Conservation (phyloP, 2,113 vertebrate species). For the Nothocercus julius region DNA sequence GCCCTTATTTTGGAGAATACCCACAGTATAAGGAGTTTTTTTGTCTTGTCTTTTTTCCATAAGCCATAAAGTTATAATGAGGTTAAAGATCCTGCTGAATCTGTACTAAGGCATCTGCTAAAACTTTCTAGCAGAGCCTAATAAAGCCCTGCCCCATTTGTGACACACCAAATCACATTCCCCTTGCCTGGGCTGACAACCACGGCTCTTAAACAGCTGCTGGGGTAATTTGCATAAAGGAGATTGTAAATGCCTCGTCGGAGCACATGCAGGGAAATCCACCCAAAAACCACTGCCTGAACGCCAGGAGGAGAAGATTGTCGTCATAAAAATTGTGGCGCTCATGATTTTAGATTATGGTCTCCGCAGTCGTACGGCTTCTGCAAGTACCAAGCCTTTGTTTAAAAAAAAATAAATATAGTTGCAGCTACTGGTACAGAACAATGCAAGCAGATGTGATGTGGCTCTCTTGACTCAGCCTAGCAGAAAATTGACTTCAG, state of each 20-base stretch:
- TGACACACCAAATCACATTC: slow-evolving; percentile 72
- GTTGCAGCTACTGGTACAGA: slow-evolving; percentile 49
- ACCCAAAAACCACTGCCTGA: slow-evolving; percentile 72
- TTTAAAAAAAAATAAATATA: not conserved
- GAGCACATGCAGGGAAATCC: slow-evolving; percentile 66
- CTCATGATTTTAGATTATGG: slow-evolving; percentile 72
- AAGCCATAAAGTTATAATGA: slow-evolving; percentile 50
- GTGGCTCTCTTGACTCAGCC: slow-evolving; percentile 43
- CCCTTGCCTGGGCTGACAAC: slow-evolving; percentile 71
- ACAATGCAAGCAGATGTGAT: slow-evolving; percentile 49
- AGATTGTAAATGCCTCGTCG: slow-evolving; percentile 72
- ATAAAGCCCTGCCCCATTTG: slow-evolving; percentile 73
- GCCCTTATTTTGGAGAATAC: not conserved
- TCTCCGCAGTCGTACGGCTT: slow-evolving; percentile 66
- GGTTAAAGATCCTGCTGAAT: slow-evolving; percentile 53
- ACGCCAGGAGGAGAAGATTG: slow-evolving; percentile 72
- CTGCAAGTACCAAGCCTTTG: slow-evolving; percentile 54
- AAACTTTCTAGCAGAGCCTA: slow-evolving; percentile 64
- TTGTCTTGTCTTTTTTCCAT: slow-evolving; percentile 16
- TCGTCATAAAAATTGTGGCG: slow-evolving; percentile 71
- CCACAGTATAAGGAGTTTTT: slow-evolving; percentile 22
- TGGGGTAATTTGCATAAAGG: slow-evolving; percentile 74
- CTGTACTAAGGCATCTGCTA: slow-evolving; percentile 53
- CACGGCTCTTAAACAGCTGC: slow-evolving; percentile 72
- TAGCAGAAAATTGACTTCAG: slow-evolving; percentile 69